phyloP scores from a whole-genome alignment of 2,113 vertebrate genomes.

The Apistogramma diplotaenia region DNA sequence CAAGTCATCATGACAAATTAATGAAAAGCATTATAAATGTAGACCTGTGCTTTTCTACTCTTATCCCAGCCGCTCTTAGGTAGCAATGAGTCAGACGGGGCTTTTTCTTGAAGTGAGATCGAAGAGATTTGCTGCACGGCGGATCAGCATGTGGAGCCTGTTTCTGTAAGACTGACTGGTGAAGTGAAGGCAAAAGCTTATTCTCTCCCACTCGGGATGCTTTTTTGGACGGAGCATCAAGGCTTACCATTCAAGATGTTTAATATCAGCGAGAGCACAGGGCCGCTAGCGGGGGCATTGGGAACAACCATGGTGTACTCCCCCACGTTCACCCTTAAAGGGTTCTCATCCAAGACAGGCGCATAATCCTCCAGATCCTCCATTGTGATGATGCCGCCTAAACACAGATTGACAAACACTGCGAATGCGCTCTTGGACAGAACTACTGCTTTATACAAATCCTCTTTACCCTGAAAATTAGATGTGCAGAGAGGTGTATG shows the following conservation, averaged over 20 bases:
- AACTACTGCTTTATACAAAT: slow-evolving; percentile 18
- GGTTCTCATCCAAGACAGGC: slow-evolving; percentile 77
- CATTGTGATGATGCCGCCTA: slow-evolving; percentile 88
- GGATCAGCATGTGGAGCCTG: slow-evolving; percentile 8
- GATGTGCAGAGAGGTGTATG: background rate
- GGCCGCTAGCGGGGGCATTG: slow-evolving; percentile 87
- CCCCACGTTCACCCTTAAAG: slow-evolving; percentile 77
- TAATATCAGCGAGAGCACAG: slow-evolving; percentile 89
- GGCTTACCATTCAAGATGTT: slow-evolving; percentile 89
- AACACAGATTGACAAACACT: slow-evolving; percentile 44
- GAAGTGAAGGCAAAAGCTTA: slow-evolving; percentile 33
- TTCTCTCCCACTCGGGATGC: slow-evolving; percentile 47
- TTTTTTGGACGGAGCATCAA: slow-evolving; percentile 52
- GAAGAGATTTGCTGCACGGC: slow-evolving; percentile 1
- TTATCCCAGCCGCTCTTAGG: background rate
- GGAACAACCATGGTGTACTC: slow-evolving; percentile 81
- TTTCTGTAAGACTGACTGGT: slow-evolving; percentile 16
- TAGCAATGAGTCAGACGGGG: slow-evolving; percentile 1
- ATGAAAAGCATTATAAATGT: background rate
- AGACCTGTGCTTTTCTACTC: background rate
- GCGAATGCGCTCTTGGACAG: slow-evolving; percentile 26
- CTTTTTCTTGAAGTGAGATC: slow-evolving; percentile 10
- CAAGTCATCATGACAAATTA: background rate
- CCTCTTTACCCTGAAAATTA: slow-evolving; percentile 30
- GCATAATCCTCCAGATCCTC: slow-evolving; percentile 85